A percentile compares a stretch with the other conserved stretches of the same genome.
Evolutionary conservation across 1,140 invertebrate genomes (phyloP).

Genomic region (Leptonema lineaticorne): DNA sequence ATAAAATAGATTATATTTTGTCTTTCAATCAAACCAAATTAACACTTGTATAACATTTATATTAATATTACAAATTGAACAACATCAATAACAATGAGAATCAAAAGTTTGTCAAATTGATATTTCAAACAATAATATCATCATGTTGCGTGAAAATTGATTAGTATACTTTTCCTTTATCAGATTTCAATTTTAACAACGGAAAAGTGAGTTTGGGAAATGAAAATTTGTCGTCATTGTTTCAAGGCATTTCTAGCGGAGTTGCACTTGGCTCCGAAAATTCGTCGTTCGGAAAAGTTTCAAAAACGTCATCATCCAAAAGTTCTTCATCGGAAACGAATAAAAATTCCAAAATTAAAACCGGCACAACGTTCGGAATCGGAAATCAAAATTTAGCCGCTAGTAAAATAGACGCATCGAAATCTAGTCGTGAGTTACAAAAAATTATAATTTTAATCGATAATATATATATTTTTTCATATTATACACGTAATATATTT

Average conservation of each 20-base stretch:
- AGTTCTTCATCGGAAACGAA: constrained; percentile 28
- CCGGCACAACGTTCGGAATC: constrained; percentile 11
- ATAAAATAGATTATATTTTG: too few species aligned
- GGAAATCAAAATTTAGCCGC: constrained; percentile 13
- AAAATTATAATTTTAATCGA: background rate
- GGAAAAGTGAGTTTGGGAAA: background rate
- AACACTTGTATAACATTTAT: too few species aligned
- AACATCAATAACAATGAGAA: too few species aligned
- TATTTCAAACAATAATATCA: too few species aligned
- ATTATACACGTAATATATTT: background rate
- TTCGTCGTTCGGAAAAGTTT: background rate
- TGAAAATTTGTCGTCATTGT: background rate
- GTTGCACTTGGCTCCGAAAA: background rate
- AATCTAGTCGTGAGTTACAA: background rate
- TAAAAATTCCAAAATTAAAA: constrained; percentile 31
- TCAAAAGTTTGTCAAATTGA: too few species aligned
- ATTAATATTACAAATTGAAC: too few species aligned
- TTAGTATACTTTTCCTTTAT: too few species aligned
- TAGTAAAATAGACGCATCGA: background rate
- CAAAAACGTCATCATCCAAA: constrained; percentile 13
- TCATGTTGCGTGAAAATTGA: too few species aligned
- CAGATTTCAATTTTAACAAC: background rate
- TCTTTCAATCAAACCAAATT: too few species aligned
- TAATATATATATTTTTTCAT: background rate
- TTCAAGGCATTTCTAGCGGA: constrained; percentile 2